A percentile compares a stretch with the other conserved stretches of the same genome.
Evolutionary conservation across 2,113 vertebrate species (phyloP).

Genomic region (Brachyistius frenatus): DNA sequence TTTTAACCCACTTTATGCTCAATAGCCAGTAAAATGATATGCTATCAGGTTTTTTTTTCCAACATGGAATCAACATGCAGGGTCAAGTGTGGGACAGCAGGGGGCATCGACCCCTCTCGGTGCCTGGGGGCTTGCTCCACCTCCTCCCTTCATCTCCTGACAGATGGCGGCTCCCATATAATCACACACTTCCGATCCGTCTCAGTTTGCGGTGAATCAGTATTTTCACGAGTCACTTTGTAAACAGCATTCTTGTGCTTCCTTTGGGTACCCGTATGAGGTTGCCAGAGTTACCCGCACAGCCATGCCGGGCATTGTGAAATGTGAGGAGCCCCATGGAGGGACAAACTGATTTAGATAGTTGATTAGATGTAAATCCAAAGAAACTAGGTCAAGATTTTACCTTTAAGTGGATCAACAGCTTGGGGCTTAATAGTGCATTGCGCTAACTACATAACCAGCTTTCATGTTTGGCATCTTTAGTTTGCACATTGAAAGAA

Average conservation of each 20-base stretch:
- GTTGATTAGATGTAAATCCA: slow-evolving; percentile 72
- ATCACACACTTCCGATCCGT: slow-evolving; percentile 76
- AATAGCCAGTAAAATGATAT: slow-evolving; percentile 5
- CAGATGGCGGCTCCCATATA: slow-evolving; percentile 76
- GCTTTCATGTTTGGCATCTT: slow-evolving; percentile 60
- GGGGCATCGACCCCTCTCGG: slow-evolving; percentile 59
- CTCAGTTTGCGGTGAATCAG: slow-evolving; percentile 67
- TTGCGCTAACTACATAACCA: slow-evolving; percentile 45
- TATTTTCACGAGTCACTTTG: slow-evolving; percentile 73
- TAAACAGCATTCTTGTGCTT: slow-evolving; percentile 76
- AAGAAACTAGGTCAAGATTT: slow-evolving; percentile 76
- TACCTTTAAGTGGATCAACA: slow-evolving; percentile 77
- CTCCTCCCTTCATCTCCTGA: slow-evolving; percentile 64
- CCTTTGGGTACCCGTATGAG: slow-evolving; percentile 49
- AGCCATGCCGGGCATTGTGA: slow-evolving; percentile 57
- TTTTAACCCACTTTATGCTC: neutral
- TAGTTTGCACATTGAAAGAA: slow-evolving; percentile 27
- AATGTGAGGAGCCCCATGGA: slow-evolving; percentile 59
- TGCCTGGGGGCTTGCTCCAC: slow-evolving; percentile 45
- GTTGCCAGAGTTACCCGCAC: slow-evolving; percentile 59
- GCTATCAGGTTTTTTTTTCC: slow-evolving; percentile 2
- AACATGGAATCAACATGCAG: slow-evolving; percentile 33
- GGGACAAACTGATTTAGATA: slow-evolving; percentile 58
- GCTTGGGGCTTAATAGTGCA: slow-evolving; percentile 65
- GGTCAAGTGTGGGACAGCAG: slow-evolving; percentile 67